These are phyloP conservation scores for Celastrina argiolus DNA, from an alignment of 2,888 invertebrate species.

Conservation along the genomic window DNA sequence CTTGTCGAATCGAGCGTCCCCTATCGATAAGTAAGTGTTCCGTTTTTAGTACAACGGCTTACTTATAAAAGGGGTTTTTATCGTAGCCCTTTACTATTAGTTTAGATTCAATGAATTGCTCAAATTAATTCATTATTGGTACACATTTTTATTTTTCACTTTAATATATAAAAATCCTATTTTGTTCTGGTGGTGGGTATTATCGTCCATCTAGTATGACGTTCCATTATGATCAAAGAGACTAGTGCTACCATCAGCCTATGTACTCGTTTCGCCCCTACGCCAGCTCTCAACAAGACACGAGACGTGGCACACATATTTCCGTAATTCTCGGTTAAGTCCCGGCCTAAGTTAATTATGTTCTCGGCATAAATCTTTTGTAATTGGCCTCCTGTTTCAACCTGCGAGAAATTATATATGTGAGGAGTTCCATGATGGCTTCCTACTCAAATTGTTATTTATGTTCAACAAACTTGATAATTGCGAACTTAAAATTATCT, in stretches of 20 bases:
- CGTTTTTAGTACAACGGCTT: background rate
- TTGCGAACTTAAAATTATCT: constrained; percentile 29
- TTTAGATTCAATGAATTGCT: too few species aligned
- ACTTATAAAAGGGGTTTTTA: background rate
- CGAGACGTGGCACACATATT: constrained; percentile 42
- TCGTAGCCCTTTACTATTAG: too few species aligned
- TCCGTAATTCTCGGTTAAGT: constrained; percentile 71
- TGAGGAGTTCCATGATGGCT: constrained; percentile 59
- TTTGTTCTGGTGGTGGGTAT: too few species aligned
- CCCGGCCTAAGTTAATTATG: constrained; percentile 78
- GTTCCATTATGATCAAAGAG: too few species aligned
- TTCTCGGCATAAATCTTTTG: constrained; percentile 76
- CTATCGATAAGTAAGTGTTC: constrained; percentile 26
- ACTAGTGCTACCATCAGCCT: too few species aligned
- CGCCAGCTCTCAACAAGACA: constrained; percentile 19
- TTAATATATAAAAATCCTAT: too few species aligned
- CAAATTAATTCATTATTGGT: too few species aligned
- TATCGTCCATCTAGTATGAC: too few species aligned
- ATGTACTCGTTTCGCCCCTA: too few species aligned
- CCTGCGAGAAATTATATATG: constrained; percentile 77
- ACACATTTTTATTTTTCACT: too few species aligned
- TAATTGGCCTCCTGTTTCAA: constrained; percentile 78
- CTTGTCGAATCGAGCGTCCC: constrained; percentile 25
- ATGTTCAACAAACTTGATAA: constrained; percentile 40
- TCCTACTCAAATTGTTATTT: constrained; percentile 44